Base-by-base conservation (phyloP, 2,797 vertebrate genomes). In the Leucoraja ocellata region DNA sequence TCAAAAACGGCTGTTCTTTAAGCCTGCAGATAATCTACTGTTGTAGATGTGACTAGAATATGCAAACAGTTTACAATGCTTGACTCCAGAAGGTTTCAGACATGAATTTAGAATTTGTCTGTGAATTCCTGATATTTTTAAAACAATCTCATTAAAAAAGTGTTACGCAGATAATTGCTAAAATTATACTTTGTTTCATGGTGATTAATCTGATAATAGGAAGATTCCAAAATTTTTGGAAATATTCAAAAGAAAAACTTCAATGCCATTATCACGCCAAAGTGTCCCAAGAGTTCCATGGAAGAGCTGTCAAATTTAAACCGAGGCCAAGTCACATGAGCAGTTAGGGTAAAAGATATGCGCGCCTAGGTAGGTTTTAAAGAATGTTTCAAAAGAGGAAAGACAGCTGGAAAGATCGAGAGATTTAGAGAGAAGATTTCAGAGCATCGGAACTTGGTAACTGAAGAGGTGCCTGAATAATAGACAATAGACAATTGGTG, bases 101-200 rank as follows among this genome's bases (percentile, higher is more conserved):
- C n/a, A 68, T 88, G 65, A 65, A 88, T 88, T 88, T 68, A 36
- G 68, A 68, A 88, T 36, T 68, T 88, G n/a, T 14, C 84, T 68
- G 32, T n/a, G 18, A 32, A 21, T 68, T 68, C 61, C 61, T 88
- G 84, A 88, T 63, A 68, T 65, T 78, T 73, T 88, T 18, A 36
- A 88, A 65, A 68, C n/a, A 88, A 6, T 77, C 8, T n/a, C 76
- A 88, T 36, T 39, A 2, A 73, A 16, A 68, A 65, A 68, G 61
- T 86, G 54, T 5, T 63, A 32, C 61, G n/a, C 61, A 88, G 21
- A 36, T 88, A 88, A 36, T 65, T 61, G 36, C n/a, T 68, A 21
- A 88, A 88, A 88, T 88, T 14, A 28, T 88, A 61, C 16, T 36
- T 88, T 68, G n/a, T 7, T 28, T 68, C 61, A 65, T 18, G 1